Base-by-base conservation (phyloP, 2,797 vertebrate genomes). In the Pipistrellus pygmaeus region DNA sequence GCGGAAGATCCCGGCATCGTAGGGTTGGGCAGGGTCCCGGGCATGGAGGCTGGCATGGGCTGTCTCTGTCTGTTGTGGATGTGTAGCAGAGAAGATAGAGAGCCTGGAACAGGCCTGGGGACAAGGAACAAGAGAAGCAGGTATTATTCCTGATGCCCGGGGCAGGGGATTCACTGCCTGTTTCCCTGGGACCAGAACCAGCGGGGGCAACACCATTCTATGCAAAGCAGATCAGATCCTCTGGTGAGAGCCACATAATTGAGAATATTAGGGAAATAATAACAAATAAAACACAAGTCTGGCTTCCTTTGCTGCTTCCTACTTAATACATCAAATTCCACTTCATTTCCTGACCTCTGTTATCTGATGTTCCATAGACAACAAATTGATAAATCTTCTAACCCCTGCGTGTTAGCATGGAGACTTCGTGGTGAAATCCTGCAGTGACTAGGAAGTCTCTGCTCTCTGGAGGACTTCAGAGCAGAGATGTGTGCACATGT, bases 41-140 rank as follows among this genome's bases (percentile, higher is more conserved):
- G 99, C 99, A 99, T 99, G 97, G 99, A 99, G 98, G 99, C 99
- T 98, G 99, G 99, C 98, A 99, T 99, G 95, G 99, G 99, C 98
- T 99, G 99, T 98, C 99, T 98, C 98, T 99, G 99, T 99, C 99
- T 98, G 99, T 99, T 99, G 98, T 99, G 99, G 97, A 99, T 99
- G 98, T 99, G 99, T 97, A 99, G 98, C 97, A 99, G 98, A 94
- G 99, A 99, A 96, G 99, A 99, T 98, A 99, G 98, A 96, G 99
- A 99, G 98, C 99, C 99, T 95, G 99, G 99, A 91, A 99, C 99
- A 98, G 99, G 99, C 98, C 99, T 99, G 97, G 81, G 89, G 97
- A 95, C 89, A 98, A 96, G 97, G 46, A n/a, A 87, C 94, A 80
- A 51, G 55, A 85, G 44, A 69, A 80, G 55, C 86, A 82, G 91